Conservation (phyloP, 2,113 vertebrate genomes). For the Ardeotis arabs region DNA sequence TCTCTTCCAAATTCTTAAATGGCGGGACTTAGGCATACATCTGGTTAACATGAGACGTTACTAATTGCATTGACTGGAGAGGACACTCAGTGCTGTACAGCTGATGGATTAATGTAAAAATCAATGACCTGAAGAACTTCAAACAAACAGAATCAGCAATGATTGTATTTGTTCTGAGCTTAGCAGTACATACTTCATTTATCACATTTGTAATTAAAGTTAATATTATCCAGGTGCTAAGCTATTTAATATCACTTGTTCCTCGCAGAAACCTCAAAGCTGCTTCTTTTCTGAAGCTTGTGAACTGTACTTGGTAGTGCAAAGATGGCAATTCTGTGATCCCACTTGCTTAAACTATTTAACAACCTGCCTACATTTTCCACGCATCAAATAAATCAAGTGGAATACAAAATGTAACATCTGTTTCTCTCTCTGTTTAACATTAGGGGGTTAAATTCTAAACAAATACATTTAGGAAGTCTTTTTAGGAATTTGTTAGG, state of each 20-base stretch:
- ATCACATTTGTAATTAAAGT: not conserved
- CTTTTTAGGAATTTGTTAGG: conserved; percentile 54
- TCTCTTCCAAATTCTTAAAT: not conserved
- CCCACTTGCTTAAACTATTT: conserved; percentile 23
- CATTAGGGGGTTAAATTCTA: conserved; percentile 30
- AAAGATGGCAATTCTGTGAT: conserved; percentile 42
- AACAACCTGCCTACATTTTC: conserved; percentile 61
- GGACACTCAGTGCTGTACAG: not conserved
- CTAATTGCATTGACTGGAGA: not conserved
- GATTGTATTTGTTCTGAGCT: not conserved
- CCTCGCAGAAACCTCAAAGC: conserved; percentile 1
- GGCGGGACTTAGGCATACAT: not conserved
- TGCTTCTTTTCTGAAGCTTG: not conserved
- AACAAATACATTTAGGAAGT: conserved; percentile 62
- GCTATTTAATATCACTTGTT: conserved; percentile 9
- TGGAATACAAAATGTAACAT: conserved; percentile 62
- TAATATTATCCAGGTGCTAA: conserved; percentile 44
- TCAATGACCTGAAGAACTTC: not conserved
- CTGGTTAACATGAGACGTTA: not conserved
- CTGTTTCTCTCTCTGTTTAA: conserved; percentile 56
- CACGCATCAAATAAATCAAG: conserved; percentile 56
- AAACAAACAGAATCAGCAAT: conserved; percentile 29
- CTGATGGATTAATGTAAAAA: not conserved
- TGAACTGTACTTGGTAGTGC: not conserved
- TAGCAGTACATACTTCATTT: not conserved